Evolutionary conservation across 2,113 vertebrate genomes (phyloP).

Genomic region (Cyanoderma ruficeps): DNA sequence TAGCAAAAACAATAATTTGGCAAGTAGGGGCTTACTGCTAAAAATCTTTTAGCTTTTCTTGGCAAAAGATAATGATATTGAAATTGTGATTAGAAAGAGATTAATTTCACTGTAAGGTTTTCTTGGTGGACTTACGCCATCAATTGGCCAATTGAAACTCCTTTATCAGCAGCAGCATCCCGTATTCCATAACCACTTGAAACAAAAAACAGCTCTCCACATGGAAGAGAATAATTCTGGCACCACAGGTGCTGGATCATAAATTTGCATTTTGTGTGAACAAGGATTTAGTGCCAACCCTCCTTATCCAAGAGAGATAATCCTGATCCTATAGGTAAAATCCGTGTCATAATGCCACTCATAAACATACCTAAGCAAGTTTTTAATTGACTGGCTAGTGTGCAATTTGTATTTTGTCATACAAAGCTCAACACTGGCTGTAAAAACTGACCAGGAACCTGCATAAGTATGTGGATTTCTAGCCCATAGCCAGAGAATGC

Average conservation of each 20-base stretch:
- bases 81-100: not conserved
- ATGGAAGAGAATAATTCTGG: not conserved
- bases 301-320: not conserved
- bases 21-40: not conserved
- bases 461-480: not conserved
- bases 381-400: not conserved
- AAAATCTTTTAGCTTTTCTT: conserved; percentile 26
- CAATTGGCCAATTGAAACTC: not conserved
- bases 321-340: not conserved
- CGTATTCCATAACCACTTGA: not conserved
- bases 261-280: not conserved
- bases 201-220: not conserved
- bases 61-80: not conserved
- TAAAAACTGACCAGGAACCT: not conserved
- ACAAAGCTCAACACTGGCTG: not conserved
- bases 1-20: not conserved
- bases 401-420: not conserved
- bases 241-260: not conserved
- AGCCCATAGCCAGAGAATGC: not conserved
- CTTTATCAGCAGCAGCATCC: not conserved
- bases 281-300: not conserved
- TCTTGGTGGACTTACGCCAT: not conserved
- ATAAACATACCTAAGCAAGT: not conserved
- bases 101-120: not conserved
- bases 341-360: not conserved